These are phyloP conservation scores for Leptinotarsa defecta DNA, from an alignment of 1,140 invertebrate genomes.

Conservation along the genomic window DNA sequence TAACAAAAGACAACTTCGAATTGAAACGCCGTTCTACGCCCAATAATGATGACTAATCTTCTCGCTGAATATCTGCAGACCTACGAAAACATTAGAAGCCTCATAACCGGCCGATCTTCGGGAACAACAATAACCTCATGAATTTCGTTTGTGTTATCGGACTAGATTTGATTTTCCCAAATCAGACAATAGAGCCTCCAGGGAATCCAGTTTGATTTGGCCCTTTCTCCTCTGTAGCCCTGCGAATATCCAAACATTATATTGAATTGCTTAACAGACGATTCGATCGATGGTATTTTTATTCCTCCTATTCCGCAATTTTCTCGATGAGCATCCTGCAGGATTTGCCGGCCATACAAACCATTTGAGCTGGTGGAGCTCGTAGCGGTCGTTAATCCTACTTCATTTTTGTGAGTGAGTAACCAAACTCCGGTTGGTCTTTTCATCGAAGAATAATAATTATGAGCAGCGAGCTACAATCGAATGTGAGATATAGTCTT, in stretches of 20 bases:
- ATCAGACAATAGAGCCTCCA: neutral
- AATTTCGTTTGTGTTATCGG: neutral
- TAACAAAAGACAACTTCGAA: too few species aligned
- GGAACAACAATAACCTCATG: neutral
- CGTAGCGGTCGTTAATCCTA: too few species aligned
- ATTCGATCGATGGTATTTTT: neutral
- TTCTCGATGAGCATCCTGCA: neutral
- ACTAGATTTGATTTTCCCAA: neutral
- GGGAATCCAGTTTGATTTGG: neutral
- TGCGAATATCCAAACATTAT: constrained; percentile 3
- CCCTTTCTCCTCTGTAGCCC: neutral
- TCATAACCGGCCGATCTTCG: neutral
- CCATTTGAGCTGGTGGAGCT: too few species aligned
- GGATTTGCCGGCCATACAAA: neutral
- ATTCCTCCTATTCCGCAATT: neutral
- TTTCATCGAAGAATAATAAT: too few species aligned
- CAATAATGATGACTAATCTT: too few species aligned
- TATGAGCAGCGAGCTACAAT: too few species aligned
- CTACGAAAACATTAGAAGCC: neutral
- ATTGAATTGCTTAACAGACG: neutral
- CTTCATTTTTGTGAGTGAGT: too few species aligned
- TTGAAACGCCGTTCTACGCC: too few species aligned
- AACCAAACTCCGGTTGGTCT: too few species aligned
- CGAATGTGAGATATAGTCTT: too few species aligned
- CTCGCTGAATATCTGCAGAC: too few species aligned